Conservation (phyloP, 2,888 invertebrate species). For the Hypercompe scribonia region DNA sequence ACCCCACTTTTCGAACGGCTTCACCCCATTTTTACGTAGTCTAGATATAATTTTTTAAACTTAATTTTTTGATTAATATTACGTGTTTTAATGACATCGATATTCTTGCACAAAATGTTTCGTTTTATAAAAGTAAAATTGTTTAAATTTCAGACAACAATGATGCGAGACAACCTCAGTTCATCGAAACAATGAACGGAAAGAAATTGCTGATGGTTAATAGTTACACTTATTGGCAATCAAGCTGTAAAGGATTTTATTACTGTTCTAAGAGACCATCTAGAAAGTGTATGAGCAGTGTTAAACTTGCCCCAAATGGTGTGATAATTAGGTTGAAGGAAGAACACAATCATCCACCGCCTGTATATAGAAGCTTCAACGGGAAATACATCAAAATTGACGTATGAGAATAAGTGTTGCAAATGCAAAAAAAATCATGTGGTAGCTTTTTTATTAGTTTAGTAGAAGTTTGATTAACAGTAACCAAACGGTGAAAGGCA, state of each 20-base stretch:
- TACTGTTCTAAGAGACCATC: constrained; percentile 46
- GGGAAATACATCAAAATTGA: constrained; percentile 16
- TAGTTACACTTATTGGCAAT: constrained; percentile 33
- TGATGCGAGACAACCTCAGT: neutral
- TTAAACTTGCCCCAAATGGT: constrained; percentile 31
- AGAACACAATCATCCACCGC: constrained; percentile 21
- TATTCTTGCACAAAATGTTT: neutral
- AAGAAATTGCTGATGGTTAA: constrained; percentile 34
- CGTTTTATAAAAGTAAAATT: neutral
- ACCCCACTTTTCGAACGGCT: too few species aligned
- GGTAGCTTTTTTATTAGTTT: neutral
- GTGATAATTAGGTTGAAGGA: constrained; percentile 5
- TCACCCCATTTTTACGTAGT: too few species aligned
- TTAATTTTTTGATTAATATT: too few species aligned
- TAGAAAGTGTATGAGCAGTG: constrained; percentile 37
- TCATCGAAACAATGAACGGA: constrained; percentile 23
- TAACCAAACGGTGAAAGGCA: neutral
- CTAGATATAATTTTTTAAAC: too few species aligned
- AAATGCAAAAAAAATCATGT: neutral
- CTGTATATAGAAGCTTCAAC: constrained; percentile 7
- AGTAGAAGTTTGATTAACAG: neutral
- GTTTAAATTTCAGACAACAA: neutral
- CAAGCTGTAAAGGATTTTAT: constrained; percentile 28
- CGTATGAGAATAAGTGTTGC: neutral
- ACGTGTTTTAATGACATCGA: neutral